Evolutionary conservation across 2,113 vertebrate species (phyloP).

Genomic region (Salvelinus alpinus): DNA sequence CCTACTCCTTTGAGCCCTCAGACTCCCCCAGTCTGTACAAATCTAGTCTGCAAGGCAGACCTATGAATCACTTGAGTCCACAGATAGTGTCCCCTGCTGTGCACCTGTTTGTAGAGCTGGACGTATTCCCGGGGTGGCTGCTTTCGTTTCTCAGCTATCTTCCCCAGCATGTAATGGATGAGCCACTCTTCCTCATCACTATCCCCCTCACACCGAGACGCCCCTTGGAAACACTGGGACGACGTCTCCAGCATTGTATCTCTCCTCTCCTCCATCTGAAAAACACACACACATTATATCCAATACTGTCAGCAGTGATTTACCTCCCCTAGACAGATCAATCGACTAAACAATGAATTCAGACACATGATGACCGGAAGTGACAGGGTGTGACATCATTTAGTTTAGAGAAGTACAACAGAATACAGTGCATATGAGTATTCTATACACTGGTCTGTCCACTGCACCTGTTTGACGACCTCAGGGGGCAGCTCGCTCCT

Average conservation of each 20-base stretch:
- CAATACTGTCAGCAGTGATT: constrained; percentile 15
- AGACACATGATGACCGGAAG: constrained; percentile 10
- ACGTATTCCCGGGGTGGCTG: constrained; percentile 83
- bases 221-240: constrained; percentile 86
- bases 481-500: constrained; percentile 82
- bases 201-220: constrained; percentile 87
- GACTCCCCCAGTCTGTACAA: constrained; percentile 24
- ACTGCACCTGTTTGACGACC: constrained; percentile 85
- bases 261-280: constrained; percentile 88
- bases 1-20: neutral
- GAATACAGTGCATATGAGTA: neutral
- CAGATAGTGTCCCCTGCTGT: constrained; percentile 1
- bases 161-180: constrained; percentile 99
- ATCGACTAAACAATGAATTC: constrained; percentile 7
- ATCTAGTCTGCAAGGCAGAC: constrained; percentile 41
- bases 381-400: constrained; percentile 18
- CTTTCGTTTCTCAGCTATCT: constrained; percentile 94
- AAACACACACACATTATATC: constrained; percentile 8
- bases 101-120: constrained; percentile 87
- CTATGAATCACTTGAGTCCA: constrained; percentile 45
- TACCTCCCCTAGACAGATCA: constrained; percentile 22
- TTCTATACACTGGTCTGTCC: neutral
- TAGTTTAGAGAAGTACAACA: neutral
- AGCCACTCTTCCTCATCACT: constrained; percentile 98
- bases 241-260: constrained; percentile 92